Evolutionary conservation across 2,888 invertebrate genomes (phyloP), one percentile per base, ranked within the genome.

Genomic region (Phalera bucephala): DNA sequence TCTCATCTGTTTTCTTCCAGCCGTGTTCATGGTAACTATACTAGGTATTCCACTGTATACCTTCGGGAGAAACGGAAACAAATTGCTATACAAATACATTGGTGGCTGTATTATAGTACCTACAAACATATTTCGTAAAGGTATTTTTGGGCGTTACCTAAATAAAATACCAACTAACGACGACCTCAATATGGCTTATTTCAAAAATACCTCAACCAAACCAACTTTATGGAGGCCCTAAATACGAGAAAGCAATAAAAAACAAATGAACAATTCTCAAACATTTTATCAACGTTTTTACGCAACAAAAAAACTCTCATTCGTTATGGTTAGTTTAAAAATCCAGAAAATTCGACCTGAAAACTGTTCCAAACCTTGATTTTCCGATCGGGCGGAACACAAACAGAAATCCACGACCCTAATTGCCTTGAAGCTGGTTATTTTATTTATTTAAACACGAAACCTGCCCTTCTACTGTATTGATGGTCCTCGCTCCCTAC

Each of bases 391-490:
- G 36, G 19, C 14, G 25, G 36, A 34, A 47, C 40, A 35, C 34
- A 47, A 49, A 50, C 33, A 52, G 58, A 65, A 58, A 54, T 51
- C 40, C 34, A 25, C 51, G 47, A 54, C 46, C 62, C 51, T 75
- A 74, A 73, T 73, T 72, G 67, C 64, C 55, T 33, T 46, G 52
- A 59, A 64, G 50, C 56, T 33, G 44, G 48, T 62, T 66, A 60
- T 72, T 71, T 71, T 70, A 70, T 73, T 70, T 72, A 72, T 74
- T 70, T 66, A 72, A 72, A 70, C 60, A 66, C 58, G 46, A 51
- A 44, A 51, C 55, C 49, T 57, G 56, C 60, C 64, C 60, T 64
- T 64, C 46, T 56, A 51, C 51, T 44, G 53, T 64, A 71, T 64
- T 64, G 65, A 70, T 64, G 58, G 58, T 48, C 32, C 47, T 50